phyloP scores from a whole-genome alignment of 2,113 vertebrate species.

The Galemys pyrenaicus region DNA sequence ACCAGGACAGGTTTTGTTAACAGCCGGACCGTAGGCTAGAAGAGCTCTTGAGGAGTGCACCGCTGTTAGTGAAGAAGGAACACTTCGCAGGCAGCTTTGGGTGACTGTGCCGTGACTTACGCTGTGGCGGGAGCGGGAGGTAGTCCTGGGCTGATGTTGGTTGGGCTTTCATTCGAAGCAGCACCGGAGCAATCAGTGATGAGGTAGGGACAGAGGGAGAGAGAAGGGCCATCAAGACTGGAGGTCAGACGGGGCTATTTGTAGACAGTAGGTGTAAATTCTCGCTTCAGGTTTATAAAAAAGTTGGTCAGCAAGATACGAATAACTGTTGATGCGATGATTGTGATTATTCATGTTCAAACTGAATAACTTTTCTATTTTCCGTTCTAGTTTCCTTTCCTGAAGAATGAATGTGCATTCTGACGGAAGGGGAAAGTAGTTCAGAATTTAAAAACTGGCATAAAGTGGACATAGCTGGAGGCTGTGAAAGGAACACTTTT shows the following conservation, averaged over 20 bases:
- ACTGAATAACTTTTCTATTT: slow-evolving; percentile 1
- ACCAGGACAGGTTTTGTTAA: background rate
- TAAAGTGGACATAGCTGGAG: background rate
- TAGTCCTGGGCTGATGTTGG: background rate
- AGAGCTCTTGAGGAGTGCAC: background rate
- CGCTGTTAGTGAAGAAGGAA: background rate
- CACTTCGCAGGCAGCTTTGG: background rate
- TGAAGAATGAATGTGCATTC: background rate
- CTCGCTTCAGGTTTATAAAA: slow-evolving; percentile 19
- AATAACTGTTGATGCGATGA: background rate
- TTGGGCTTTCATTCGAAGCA: background rate
- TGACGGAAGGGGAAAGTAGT: background rate
- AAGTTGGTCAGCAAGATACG: slow-evolving; percentile 26
- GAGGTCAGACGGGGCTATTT: background rate
- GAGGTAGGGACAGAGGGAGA: background rate
- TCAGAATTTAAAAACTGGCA: slow-evolving; percentile 27
- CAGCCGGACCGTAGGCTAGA: background rate
- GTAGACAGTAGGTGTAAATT: slow-evolving; percentile 41
- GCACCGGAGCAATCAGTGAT: background rate
- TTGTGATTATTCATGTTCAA: background rate
- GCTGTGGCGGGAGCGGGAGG: background rate
- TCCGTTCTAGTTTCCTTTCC: slow-evolving; percentile 22
- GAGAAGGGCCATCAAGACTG: background rate
- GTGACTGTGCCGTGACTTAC: background rate
- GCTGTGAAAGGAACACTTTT: background rate